Base-by-base conservation (phyloP, 1,140 invertebrate genomes). In the Drosophila nigrodunni region DNA sequence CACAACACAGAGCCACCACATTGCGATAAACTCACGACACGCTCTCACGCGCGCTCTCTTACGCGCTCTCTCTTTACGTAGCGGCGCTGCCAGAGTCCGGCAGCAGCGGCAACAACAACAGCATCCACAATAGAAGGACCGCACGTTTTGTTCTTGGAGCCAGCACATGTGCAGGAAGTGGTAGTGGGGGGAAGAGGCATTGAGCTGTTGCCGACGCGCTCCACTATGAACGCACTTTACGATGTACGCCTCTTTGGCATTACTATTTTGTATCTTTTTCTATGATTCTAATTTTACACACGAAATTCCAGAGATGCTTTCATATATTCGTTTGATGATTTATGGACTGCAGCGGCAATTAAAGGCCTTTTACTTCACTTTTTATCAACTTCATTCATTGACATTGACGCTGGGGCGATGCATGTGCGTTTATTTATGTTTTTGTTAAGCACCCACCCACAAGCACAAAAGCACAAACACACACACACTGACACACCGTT, bases 321-420 rank as follows among this genome's bases (percentile, higher is more conserved):
- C 85, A 88, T 88, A 89, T 85, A 85, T 83, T 80, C 77, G 86
- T 88, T 88, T 90, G 85, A 88, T 88, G 86, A 88, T 88, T 88
- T 88, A 88, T 89, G 78, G 86, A 88, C 85, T 88, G 86, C 80
- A 89, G 81, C 78, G 66, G 85, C 78, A 89, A 88, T 88, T 88
- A 88, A 88, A 85, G 77, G 78, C 85, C 80, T 88, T 88, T 88
- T 89, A 82, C 69, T 68, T 78, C 82, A 77, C 86, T 85, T 88
- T 90, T 88, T 88, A 89, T 89, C 85, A 88, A 88, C 85, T 88
- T 69, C 79, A 68, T 77, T 80, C 83, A 75, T 75, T 88, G 85
- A 88, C 85, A 88, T 89, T 88, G 85, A 85, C 68, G 81, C 41
- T 41, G 75, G 70, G 66, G 47, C 41, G 77, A 67, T 74, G 66